A percentile compares a stretch with the other conserved stretches of the same genome.
phyloP scores from a whole-genome alignment of 1,140 invertebrate genomes.

The Hormaphis cornu region DNA sequence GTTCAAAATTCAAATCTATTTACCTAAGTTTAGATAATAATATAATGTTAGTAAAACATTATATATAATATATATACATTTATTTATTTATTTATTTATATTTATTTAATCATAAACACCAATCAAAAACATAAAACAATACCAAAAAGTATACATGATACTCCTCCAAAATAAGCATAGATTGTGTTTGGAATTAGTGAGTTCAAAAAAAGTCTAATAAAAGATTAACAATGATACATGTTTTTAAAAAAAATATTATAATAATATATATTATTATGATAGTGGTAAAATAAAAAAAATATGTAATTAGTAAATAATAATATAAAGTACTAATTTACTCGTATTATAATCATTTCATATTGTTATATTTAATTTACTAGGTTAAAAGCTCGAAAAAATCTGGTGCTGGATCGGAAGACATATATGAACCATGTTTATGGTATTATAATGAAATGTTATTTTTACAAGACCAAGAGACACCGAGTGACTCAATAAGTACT shows the following conservation, averaged over 20 bases:
- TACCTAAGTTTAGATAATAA: neutral
- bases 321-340: neutral
- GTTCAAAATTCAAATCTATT: neutral
- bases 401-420: conserved; percentile 36
- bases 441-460: conserved; percentile 37
- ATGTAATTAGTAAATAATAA: neutral
- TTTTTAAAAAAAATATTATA: no score
- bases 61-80: neutral
- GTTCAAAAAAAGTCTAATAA: no score
- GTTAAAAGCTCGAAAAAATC: conserved; percentile 7
- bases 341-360: neutral
- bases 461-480: conserved; percentile 33
- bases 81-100: neutral
- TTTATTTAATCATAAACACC: neutral
- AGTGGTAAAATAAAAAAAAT: no score
- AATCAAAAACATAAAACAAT: neutral
- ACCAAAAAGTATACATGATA: neutral
- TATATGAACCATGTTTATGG: conserved; percentile 35
- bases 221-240: no score
- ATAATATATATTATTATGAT: no score
- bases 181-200: neutral
- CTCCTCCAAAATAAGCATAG: no score
- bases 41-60: neutral
- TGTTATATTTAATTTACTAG: neutral
- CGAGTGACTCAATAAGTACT: conserved; percentile 34